Base-by-base conservation (phyloP, 2,888 invertebrate genomes). In the Heteromyza rotundicornis region DNA sequence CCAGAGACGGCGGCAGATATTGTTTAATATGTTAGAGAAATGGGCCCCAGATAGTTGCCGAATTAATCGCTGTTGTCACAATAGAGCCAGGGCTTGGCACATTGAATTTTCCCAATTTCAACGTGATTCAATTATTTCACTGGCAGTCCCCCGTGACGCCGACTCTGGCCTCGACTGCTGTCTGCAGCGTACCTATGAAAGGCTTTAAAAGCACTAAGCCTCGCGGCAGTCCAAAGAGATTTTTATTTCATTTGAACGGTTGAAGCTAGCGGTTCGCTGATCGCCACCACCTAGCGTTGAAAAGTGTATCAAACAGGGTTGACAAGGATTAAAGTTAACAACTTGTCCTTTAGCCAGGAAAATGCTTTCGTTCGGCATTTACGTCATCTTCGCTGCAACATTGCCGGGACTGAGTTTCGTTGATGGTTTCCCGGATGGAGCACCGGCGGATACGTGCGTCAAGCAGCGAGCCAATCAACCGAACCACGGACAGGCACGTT, bases 381-480 rank as follows among this genome's bases (percentile, higher is more conserved):
- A n/a, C 66, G 65, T 57, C 68, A 65, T 70, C 20, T 19, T 60
- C 56, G 61, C 65, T 55, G 60, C 70, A 27, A 63, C n/a, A n/a
- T n/a, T n/a, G n/a, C n/a, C n/a, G n/a, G n/a, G n/a, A n/a, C n/a
- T n/a, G n/a, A n/a, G n/a, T n/a, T n/a, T n/a, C n/a, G 63, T 81
- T 2, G 35, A 59, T 53, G 86, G 86, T 64, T 92, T 92, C 77
- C 92, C 92, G n/a, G 92, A 92, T 73, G 92, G 92, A 1, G 92
- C 91, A 1, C 92, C 92, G 0, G 88, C 92, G 24, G 92, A 92
- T 76, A 89, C 91, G 32, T 92, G 92, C 77, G 92, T 92, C 2
- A 92, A 91, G 78, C 86, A 89, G 23, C 86, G 89, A 49, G 87
- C 89, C 1, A 92, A 92, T 82, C 82, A 82, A 74, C 92, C 92